These are phyloP conservation scores for Phrynosoma platyrhinos DNA, from an alignment of 2,113 vertebrate species.

Conservation along the genomic window DNA sequence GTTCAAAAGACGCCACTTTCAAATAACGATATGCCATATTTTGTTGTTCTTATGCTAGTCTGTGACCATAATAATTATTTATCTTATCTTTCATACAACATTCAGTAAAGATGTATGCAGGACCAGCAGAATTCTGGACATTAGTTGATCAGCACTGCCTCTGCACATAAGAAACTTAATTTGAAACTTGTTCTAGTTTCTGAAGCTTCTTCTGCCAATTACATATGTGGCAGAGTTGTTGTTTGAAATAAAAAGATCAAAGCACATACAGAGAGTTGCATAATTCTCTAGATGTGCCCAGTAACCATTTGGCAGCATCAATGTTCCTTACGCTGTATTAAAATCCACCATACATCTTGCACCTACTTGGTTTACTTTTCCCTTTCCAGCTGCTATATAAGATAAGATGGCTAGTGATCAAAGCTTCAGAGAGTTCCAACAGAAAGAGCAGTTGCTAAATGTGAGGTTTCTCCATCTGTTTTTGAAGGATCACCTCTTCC, in stretches of 20 bases:
- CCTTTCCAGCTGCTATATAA: background rate
- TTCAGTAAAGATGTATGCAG: background rate
- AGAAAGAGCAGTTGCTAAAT: background rate
- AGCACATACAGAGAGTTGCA: background rate
- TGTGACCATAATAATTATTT: no score
- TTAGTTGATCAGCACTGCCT: background rate
- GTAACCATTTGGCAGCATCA: background rate
- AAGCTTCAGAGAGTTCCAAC: background rate
- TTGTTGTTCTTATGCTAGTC: no score
- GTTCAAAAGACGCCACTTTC: background rate
- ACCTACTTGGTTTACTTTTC: background rate
- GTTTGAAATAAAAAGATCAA: background rate
- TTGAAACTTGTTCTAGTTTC: background rate
- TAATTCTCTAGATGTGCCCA: background rate
- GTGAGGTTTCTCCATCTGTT: background rate
- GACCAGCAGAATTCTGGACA: background rate
- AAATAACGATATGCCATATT: no score
- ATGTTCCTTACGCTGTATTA: background rate
- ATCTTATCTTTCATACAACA: background rate
- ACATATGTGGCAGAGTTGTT: background rate
- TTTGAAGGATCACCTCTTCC: background rate
- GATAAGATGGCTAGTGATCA: background rate
- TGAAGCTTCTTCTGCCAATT: background rate
- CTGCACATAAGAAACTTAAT: background rate
- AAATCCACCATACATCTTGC: background rate